These are phyloP conservation scores for Valencia hispanica DNA, from an alignment of 2,797 vertebrate species.

Conservation along the genomic window DNA sequence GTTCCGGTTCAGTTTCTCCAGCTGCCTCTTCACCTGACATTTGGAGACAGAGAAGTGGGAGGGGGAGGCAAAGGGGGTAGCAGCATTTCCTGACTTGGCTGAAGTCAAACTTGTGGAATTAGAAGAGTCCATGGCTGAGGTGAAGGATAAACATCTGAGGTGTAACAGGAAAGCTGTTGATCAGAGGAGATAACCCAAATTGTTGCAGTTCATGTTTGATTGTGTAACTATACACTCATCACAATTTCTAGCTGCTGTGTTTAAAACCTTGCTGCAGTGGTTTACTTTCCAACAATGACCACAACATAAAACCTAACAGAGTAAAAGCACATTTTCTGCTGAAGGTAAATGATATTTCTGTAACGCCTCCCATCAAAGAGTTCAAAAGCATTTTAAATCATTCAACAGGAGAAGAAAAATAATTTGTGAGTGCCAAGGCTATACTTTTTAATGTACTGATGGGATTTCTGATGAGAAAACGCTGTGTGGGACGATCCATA, in stretches of 20 bases:
- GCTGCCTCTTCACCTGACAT: no score
- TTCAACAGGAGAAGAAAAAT: slow-evolving; percentile 23
- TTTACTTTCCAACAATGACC: background rate
- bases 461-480: slow-evolving; percentile 73
- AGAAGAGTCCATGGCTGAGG: no score
- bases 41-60: no score
- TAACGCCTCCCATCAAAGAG: slow-evolving; percentile 40
- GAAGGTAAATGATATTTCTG: slow-evolving; percentile 31
- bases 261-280: slow-evolving; percentile 1
- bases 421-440: slow-evolving; percentile 61
- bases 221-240: no score
- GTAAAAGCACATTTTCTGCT: slow-evolving; percentile 15
- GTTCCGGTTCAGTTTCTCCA: no score
- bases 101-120: no score
- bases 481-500: slow-evolving; percentile 64
- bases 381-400: slow-evolving; percentile 59
- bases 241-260: background rate
- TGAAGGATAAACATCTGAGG: no score
- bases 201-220: no score
- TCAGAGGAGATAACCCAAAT: no score
- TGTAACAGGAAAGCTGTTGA: no score
- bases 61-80: no score
- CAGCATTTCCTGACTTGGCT: no score
- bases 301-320: slow-evolving; percentile 1
- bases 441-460: slow-evolving; percentile 72